Base-by-base conservation (phyloP, 1,140 invertebrate species). In the Schlechtendalia chinensis region DNA sequence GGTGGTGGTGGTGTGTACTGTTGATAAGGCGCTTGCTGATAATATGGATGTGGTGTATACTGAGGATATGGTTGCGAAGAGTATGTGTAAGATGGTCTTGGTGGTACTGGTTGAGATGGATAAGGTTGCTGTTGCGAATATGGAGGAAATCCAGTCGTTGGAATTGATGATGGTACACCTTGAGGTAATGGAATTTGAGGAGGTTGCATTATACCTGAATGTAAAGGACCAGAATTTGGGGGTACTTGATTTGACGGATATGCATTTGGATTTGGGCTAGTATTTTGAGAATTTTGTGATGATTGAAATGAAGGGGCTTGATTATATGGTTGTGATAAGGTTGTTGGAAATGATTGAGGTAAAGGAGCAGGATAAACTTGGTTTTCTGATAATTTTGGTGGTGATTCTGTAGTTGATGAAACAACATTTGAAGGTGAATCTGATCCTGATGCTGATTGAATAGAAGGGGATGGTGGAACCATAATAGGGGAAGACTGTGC, bases 31-130 rank as follows among this genome's bases (percentile, higher is more conserved):
- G 89, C 3, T 89, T 89, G 88, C 83, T 88, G 87, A 84, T 91
- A 91, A 82, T 91, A 91, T 8, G 83, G 82, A 56, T 83, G 83
- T 0, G 82, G 87, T 29, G 88, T 85, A 58, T 88, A 88, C 80
- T 89, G 89, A 3, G 88, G 88, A 85, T 90, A 90, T 12, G 88
- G 86, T 81, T 89, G 89, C 84, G 89, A 90, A 27, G 89, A 88
- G 82, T 91, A 90, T 5, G 86, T 86, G 85, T 89, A 89, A 6
- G 88, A 89, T 2, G 89, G 89, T 59, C 90, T 85, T 12, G 89
- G 86, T 50, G 87, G 84, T 11, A 88, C 83, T 0, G 88, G 86
- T 83, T 83, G 82, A 12, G 85, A 81, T 69, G 82, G 65, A 16
- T 50, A 84, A 83, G 67, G 63, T 82, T 85, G 85, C 61, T 86